These are phyloP conservation scores for Ormyrus thymus DNA, from an alignment of 2,888 invertebrate genomes.

Conservation along the genomic window DNA sequence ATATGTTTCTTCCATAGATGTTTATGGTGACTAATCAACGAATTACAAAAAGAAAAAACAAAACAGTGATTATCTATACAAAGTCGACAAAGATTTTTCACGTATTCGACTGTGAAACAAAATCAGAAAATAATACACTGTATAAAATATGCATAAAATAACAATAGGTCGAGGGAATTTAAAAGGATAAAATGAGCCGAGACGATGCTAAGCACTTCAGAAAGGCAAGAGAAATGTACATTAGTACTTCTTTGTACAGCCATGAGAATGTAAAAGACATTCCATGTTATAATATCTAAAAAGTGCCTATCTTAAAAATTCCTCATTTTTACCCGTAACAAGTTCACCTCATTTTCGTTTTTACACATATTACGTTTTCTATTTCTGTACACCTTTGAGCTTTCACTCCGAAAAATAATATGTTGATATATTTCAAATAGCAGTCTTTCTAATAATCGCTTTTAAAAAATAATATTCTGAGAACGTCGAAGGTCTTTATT, in stretches of 20 bases:
- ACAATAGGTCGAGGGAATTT: conserved; percentile 37
- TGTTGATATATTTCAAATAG: neutral
- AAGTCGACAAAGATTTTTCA: conserved; percentile 37
- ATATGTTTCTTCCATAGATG: neutral
- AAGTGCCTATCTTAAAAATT: conserved; percentile 46
- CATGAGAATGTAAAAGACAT: conserved; percentile 45
- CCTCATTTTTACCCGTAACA: conserved; percentile 17
- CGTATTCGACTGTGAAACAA: neutral
- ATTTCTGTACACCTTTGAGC: conserved; percentile 24
- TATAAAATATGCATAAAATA: conserved; percentile 54
- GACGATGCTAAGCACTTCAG: conserved; percentile 38
- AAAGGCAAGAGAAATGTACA: conserved; percentile 5
- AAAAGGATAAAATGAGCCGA: conserved; percentile 20
- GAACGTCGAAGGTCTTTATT: neutral
- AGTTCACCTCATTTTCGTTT: conserved; percentile 7
- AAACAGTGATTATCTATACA: conserved; percentile 8
- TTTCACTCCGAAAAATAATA: conserved; percentile 2
- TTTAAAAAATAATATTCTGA: conserved; percentile 18
- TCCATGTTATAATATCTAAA: neutral
- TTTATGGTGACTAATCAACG: no score
- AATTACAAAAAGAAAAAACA: conserved; percentile 11
- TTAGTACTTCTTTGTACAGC: conserved; percentile 4
- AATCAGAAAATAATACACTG: conserved; percentile 29
- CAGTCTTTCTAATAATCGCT: conserved; percentile 34
- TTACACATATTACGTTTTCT: conserved; percentile 24